Conservation (phyloP, 2,797 vertebrate species). For the Thunnus albacares region DNA sequence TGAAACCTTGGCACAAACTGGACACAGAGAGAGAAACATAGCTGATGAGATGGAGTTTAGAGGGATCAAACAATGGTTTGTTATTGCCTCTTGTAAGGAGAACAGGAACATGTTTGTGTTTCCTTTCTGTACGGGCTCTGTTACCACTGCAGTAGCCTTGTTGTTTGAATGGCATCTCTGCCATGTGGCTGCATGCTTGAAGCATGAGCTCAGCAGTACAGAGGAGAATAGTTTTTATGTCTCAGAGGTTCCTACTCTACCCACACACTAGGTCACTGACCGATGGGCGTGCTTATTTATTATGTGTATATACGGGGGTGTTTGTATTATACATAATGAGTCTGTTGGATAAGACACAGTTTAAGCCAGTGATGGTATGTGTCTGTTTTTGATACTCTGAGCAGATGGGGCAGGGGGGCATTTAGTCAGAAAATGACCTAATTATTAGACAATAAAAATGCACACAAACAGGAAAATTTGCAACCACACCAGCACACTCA, state of each 20-base stretch:
- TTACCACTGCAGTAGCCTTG: constrained; percentile 63
- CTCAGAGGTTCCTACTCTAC: constrained; percentile 81
- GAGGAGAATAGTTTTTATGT: constrained; percentile 83
- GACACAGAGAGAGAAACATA: background rate
- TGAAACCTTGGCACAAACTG: constrained; percentile 29
- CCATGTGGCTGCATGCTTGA: constrained; percentile 80
- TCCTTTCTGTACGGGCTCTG: constrained; percentile 52
- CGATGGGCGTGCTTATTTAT: constrained; percentile 64
- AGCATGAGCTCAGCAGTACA: constrained; percentile 82
- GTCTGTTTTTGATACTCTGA: constrained; percentile 54
- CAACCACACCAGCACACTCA: constrained; percentile 22
- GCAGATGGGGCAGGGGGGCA: background rate
- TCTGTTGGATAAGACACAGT: constrained; percentile 54
- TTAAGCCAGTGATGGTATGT: constrained; percentile 43
- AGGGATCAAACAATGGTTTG: constrained; percentile 58
- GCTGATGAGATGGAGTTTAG: constrained; percentile 2
- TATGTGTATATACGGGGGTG: constrained; percentile 56
- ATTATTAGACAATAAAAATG: constrained; percentile 54
- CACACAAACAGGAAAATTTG: constrained; percentile 19
- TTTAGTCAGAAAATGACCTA: constrained; percentile 51
- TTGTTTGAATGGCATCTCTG: constrained; percentile 78
- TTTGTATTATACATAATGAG: constrained; percentile 67
- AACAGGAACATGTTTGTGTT: constrained; percentile 78
- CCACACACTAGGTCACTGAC: constrained; percentile 78
- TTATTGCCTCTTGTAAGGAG: constrained; percentile 43